A percentile compares a stretch with the other conserved stretches of the same genome.
These are phyloP conservation scores for Mus caroli DNA, from an alignment of 2,797 vertebrate genomes.

Conservation along the genomic window DNA sequence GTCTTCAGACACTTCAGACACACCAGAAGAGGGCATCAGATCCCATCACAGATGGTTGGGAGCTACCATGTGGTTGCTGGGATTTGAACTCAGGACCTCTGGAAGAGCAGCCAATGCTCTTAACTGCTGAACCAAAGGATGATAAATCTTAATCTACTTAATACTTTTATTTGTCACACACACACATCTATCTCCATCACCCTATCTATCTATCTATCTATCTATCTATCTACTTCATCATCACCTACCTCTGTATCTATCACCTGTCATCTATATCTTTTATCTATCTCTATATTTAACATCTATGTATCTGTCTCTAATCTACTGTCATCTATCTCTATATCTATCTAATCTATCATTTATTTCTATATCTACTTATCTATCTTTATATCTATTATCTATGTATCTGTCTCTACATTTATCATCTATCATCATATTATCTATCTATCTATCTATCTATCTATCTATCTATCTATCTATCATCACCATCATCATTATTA, in stretches of 20 bases:
- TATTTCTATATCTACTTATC: too few species aligned
- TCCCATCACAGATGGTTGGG: background rate
- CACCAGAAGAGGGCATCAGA: background rate
- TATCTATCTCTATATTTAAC: too few species aligned
- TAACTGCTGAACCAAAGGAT: background rate
- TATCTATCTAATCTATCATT: too few species aligned
- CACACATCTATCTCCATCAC: background rate
- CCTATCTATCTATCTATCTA: background rate
- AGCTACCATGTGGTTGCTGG: background rate
- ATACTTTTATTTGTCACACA: background rate
- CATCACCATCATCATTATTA: too few species aligned
- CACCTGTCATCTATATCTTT: too few species aligned
- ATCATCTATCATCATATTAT: background rate
- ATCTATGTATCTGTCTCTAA: too few species aligned
- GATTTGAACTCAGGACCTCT: background rate
- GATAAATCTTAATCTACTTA: background rate
- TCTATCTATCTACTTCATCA: background rate
- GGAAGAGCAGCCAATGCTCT: background rate
- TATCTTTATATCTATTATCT: too few species aligned
- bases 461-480: background rate
- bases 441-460: background rate
- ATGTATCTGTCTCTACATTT: too few species aligned
- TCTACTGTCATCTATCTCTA: too few species aligned
- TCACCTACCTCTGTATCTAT: background rate
- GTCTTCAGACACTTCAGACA: background rate